Evolutionary conservation across 2,888 invertebrate genomes (phyloP), one percentile per base, ranked within the genome.

Genomic region (Aleiodes leptofemur): DNA sequence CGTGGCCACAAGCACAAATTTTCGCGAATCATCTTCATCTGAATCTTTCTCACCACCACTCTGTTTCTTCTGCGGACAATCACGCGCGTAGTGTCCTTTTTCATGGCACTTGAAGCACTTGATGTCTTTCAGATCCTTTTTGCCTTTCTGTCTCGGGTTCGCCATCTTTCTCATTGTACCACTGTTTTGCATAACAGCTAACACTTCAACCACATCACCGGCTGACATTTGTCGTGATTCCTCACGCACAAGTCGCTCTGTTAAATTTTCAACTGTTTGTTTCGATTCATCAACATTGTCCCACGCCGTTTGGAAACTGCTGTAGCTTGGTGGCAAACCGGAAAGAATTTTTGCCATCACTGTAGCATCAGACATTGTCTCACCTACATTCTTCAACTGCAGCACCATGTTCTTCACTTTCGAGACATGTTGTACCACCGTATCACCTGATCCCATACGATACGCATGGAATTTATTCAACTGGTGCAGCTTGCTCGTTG

Each of bases 31-130:
- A 23, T 29, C 50, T 1, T n/a, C 23, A 23, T 64, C n/a, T 73
- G 48, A 72, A 14, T 70, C 72, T 57, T 55, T 73, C 8, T 43
- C 74, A 8, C 34, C 61, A 29, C 48, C 77, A 72, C 74, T 34
- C 3, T 1, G 9, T 57, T 72, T 72, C 72, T 74, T 76, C 23
- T 51, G 31, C 4, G 76, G 76, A 29, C 72, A 77, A 3, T 78
- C 72, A n/a, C 77, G 72, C 34, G 74, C 66, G 68, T 50, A 75
- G 38, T 78, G 77, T 1, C 77, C 78, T 76, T 78, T 76, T 69
- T 71, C 77, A 13, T 73, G 73, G 34, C 76, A 77, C 57, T 76
- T 73, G 16, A 74, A 76, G 55, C 76, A 76, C 13, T 78, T 74
- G 0, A 76, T n/a, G 56, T 74, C 53, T 69, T 78, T 76, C 16